Conservation (phyloP, 1,140 invertebrate genomes). For the Diplogasteroides magnus region DNA sequence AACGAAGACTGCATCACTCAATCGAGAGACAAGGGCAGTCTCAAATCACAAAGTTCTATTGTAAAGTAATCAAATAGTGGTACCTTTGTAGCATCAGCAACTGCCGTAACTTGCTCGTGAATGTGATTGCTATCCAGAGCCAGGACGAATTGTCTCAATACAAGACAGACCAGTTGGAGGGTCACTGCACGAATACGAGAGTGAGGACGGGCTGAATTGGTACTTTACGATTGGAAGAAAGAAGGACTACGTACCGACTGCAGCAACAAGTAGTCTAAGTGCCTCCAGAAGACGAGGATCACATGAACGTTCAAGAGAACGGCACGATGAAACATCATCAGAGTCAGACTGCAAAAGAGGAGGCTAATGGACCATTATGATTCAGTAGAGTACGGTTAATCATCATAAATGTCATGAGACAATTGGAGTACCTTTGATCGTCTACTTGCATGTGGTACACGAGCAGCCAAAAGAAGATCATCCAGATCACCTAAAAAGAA, state of each 20-base stretch:
- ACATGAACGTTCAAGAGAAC: too few species aligned
- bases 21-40: background rate
- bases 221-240: too few species aligned
- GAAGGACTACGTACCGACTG: background rate
- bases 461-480: constrained; percentile 16
- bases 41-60: background rate
- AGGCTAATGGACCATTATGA: too few species aligned
- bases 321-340: too few species aligned
- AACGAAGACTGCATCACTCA: constrained; percentile 64
- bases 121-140: constrained; percentile 60
- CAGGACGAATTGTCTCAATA: constrained; percentile 65
- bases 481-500: constrained; percentile 20
- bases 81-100: background rate
- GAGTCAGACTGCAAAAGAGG: too few species aligned
- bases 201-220: background rate
- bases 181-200: constrained; percentile 77
- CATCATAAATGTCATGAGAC: too few species aligned
- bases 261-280: background rate
- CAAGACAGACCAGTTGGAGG: constrained; percentile 75
- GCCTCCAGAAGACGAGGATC: background rate
- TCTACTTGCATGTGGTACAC: too few species aligned
- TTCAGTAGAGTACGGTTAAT: too few species aligned
- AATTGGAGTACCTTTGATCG: too few species aligned
- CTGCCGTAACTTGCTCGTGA: background rate
- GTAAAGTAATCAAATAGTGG: background rate